Evolutionary conservation across 2,113 vertebrate species (phyloP).

Genomic region (Chaetura pelagica): DNA sequence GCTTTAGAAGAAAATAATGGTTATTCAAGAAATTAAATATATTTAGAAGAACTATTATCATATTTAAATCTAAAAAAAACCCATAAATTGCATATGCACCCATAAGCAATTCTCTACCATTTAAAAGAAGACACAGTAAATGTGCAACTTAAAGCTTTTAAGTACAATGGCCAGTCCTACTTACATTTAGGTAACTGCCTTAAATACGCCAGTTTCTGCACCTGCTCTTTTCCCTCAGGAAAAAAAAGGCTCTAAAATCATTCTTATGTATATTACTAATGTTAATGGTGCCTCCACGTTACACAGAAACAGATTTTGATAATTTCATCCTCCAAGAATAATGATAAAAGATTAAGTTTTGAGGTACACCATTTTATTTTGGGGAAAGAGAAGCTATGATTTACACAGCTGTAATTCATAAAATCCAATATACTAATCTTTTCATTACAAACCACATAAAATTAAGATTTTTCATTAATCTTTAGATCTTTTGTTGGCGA

Average conservation of each 20-base stretch:
- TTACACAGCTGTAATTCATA: not conserved
- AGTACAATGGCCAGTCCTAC: not conserved
- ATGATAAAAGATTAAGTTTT: not conserved
- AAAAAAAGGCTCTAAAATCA: not conserved
- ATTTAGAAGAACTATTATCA: not conserved
- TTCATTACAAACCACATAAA: not conserved
- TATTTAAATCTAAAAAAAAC: not conserved
- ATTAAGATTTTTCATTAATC: not conserved
- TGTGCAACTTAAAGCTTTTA: not conserved
- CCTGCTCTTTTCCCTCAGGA: not conserved
- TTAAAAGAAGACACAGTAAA: not conserved
- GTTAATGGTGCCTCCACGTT: not conserved
- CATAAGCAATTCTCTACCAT: not conserved
- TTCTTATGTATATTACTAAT: not conserved
- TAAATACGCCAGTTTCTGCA: not conserved
- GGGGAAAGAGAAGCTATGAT: not conserved
- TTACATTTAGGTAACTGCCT: not conserved
- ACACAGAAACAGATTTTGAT: not conserved
- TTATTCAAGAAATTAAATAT: slow-evolving; percentile 10
- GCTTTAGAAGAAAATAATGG: slow-evolving; percentile 69
- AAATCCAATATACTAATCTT: not conserved
- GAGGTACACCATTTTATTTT: not conserved
- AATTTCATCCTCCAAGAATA: not conserved
- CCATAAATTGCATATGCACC: not conserved
- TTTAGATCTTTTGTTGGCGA: not conserved